phyloP scores from a whole-genome alignment of 2,113 vertebrate species.

The Gavialis gangeticus region DNA sequence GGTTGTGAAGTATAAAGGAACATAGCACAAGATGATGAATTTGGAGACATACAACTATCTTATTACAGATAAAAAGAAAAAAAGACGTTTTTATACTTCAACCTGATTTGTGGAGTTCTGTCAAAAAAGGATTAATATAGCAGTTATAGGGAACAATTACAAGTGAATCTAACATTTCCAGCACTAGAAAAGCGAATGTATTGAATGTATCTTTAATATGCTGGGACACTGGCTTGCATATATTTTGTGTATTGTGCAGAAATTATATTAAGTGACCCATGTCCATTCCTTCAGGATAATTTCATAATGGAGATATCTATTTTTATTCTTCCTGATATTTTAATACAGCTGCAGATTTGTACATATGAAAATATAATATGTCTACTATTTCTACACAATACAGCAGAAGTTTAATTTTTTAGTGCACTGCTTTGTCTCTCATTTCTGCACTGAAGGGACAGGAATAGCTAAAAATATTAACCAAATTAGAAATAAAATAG shows the following conservation, averaged over 20 bases:
- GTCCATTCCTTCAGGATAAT: not conserved
- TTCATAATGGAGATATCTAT: not conserved
- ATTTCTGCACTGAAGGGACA: constrained; percentile 10
- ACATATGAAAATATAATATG: not conserved
- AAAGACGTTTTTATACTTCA: not conserved
- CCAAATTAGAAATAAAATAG: constrained; percentile 2
- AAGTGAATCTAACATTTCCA: constrained; percentile 31
- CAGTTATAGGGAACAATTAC: constrained; percentile 24
- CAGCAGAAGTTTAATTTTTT: constrained; percentile 49
- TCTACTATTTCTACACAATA: constrained; percentile 4
- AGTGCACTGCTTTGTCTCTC: not conserved
- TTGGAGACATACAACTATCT: not conserved
- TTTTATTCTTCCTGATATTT: constrained; percentile 11
- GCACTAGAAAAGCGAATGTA: not conserved
- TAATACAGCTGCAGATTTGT: not conserved
- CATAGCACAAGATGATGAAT: not conserved
- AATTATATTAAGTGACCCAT: not conserved
- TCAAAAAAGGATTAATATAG: not conserved
- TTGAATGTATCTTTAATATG: not conserved
- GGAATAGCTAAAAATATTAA: constrained; percentile 7
- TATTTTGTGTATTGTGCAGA: not conserved
- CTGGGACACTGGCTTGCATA: not conserved
- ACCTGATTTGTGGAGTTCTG: not conserved
- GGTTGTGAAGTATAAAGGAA: not conserved
- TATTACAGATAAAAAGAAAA: not conserved